Evolutionary conservation across 1,140 invertebrate genomes (phyloP).

Genomic region (Nephila pilipes): DNA sequence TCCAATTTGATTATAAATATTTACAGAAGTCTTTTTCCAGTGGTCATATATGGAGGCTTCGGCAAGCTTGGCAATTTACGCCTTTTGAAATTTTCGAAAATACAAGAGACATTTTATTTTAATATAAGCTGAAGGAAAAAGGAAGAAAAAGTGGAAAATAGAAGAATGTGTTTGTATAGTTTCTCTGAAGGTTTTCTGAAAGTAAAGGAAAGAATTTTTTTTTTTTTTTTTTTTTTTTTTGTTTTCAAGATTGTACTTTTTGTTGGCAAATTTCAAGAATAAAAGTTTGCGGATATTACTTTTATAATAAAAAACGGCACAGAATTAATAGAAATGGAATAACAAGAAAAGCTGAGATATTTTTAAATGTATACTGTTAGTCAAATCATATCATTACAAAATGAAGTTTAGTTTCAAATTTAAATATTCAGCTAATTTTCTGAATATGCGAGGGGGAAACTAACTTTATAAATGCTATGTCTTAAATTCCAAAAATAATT

Average conservation of each 20-base stretch:
- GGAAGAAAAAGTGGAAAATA: not conserved
- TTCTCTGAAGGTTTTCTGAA: not conserved
- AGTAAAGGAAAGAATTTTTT: not conserved
- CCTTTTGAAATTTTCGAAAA: not conserved
- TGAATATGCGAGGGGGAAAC: too few relatives aligned
- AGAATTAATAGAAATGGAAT: too few relatives aligned
- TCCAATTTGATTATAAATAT: too few relatives aligned
- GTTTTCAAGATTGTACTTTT: not conserved
- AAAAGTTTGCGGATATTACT: too few relatives aligned
- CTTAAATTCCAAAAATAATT: too few relatives aligned
- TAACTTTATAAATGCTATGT: too few relatives aligned
- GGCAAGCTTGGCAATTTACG: not conserved
- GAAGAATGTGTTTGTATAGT: constrained; percentile 11
- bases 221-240: not conserved
- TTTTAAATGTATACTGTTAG: too few relatives aligned
- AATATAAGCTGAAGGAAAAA: not conserved
- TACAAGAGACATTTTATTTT: constrained; percentile 45
- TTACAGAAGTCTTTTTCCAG: not conserved
- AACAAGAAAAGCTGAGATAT: too few relatives aligned
- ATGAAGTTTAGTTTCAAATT: too few relatives aligned
- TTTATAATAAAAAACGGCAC: too few relatives aligned
- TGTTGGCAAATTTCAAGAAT: not conserved
- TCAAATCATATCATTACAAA: too few relatives aligned
- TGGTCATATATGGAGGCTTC: not conserved
- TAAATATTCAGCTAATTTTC: too few relatives aligned